Evolutionary conservation across 2,888 invertebrate species (phyloP).

Genomic region (Sericinus montela): DNA sequence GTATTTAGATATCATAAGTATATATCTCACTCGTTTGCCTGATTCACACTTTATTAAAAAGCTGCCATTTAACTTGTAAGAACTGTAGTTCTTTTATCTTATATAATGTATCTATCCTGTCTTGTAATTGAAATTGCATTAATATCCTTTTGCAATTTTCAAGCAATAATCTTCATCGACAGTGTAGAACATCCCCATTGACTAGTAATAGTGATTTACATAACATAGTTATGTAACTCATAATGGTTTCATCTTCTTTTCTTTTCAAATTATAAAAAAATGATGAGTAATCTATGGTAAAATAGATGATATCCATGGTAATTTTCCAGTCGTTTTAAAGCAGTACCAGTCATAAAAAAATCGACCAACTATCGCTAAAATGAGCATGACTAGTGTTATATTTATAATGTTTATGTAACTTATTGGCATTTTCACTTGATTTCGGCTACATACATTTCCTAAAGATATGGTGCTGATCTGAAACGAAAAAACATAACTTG

Average conservation of each 20-base stretch:
- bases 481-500: slow-evolving; percentile 49
- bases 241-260: background rate
- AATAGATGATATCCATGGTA: slow-evolving; percentile 91
- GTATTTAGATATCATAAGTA: too few relatives aligned
- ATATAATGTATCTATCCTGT: too few relatives aligned
- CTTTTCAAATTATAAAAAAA: too few relatives aligned
- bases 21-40: too few relatives aligned
- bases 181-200: too few relatives aligned
- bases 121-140: too few relatives aligned
- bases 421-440: slow-evolving; percentile 67
- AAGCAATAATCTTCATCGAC: too few relatives aligned
- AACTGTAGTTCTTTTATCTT: too few relatives aligned
- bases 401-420: slow-evolving; percentile 87
- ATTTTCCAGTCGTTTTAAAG: slow-evolving; percentile 87
- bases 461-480: slow-evolving; percentile 85
- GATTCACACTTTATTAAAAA: too few relatives aligned
- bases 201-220: too few relatives aligned
- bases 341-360: slow-evolving; percentile 89
- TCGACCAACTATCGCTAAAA: slow-evolving; percentile 85
- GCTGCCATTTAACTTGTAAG: too few relatives aligned
- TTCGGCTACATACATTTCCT: slow-evolving; percentile 82
- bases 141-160: too few relatives aligned
- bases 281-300: slow-evolving; percentile 68
- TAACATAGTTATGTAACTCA: background rate
- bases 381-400: slow-evolving; percentile 82